Evolutionary conservation across 2,888 invertebrate genomes (phyloP).

Genomic region (Aplocera efformata): DNA sequence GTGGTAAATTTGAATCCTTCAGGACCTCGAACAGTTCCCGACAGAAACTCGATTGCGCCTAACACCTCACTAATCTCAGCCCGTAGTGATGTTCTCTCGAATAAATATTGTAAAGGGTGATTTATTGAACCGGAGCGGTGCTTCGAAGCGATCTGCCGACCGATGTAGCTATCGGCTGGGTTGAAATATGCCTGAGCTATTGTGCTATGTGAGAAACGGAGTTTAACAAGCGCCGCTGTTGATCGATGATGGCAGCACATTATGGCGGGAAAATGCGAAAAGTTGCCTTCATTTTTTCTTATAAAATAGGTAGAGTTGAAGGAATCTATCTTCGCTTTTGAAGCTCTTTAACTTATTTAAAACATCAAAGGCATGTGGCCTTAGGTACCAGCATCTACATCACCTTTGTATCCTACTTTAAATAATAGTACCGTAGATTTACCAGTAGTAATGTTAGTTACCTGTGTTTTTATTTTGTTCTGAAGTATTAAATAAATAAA

Average conservation of each 20-base stretch:
- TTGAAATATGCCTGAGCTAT: conserved; percentile 78
- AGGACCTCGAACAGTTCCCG: background rate
- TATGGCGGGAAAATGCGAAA: conserved; percentile 62
- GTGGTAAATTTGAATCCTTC: too few relatives aligned
- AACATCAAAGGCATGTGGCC: too few relatives aligned
- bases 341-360: too few relatives aligned
- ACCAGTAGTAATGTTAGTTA: too few relatives aligned
- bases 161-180: conserved; percentile 73
- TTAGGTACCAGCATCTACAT: too few relatives aligned
- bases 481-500: too few relatives aligned
- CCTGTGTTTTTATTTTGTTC: too few relatives aligned
- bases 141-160: conserved; percentile 62
- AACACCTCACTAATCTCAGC: conserved; percentile 35
- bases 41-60: conserved; percentile 37
- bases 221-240: conserved; percentile 72
- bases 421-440: too few relatives aligned
- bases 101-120: conserved; percentile 79
- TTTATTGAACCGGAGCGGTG: conserved; percentile 68
- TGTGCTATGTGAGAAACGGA: conserved; percentile 78
- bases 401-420: too few relatives aligned
- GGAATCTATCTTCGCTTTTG: too few relatives aligned
- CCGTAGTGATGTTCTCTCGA: conserved; percentile 62
- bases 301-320: too few relatives aligned
- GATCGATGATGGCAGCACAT: conserved; percentile 68
- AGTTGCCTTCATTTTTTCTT: conserved; percentile 43